Base-by-base conservation (phyloP, 2,888 invertebrate species). In the Drosophila anceps region DNA sequence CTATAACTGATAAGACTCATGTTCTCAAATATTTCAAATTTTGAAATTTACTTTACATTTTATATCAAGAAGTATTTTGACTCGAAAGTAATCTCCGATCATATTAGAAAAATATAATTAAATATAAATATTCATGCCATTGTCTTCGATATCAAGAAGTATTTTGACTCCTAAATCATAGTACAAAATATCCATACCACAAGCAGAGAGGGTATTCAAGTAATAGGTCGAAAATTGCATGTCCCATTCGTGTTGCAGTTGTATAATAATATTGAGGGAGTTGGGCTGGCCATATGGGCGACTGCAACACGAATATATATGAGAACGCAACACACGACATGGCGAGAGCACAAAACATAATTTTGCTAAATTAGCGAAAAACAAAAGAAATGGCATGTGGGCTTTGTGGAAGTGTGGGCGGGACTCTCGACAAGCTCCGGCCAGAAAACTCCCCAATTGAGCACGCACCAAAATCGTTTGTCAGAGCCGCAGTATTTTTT, bases 321-420 rank as follows among this genome's bases (percentile, higher is more conserved):
- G 44, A 9, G 46, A 74, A 67, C 60, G 74, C 63, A 59, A 59
- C 27, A 48, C 81, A 48, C 81, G 76, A 74, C 71, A 71, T 67
- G 79, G 24, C 24, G 44, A 72, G 77, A 83, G 71, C 70, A 75
- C 79, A 88, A 78, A 84, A 79, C 88, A 91, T 90, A 90, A 91
- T 90, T 91, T 91, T 77, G 91, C 90, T 84, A 90, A 90, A 91
- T 90, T 90, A 90, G 89, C 87, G 83, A 85, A 90, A 90, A 89
- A 90, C 84, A 90, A 90, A 88, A 90, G 90, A 81, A 86, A 81
- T 77, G 81, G 62, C 76, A 69, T 71, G 78, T 77, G 76, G 70
- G 55, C 46, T 51, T 24, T 7, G 20, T 20, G 35, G 15, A 4
- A 39, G 41, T 8, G 46, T 18, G 69, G 81, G 66, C 69, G 69